Evolutionary conservation across 2,888 invertebrate species (phyloP).

Genomic region (Chironomus riparius): DNA sequence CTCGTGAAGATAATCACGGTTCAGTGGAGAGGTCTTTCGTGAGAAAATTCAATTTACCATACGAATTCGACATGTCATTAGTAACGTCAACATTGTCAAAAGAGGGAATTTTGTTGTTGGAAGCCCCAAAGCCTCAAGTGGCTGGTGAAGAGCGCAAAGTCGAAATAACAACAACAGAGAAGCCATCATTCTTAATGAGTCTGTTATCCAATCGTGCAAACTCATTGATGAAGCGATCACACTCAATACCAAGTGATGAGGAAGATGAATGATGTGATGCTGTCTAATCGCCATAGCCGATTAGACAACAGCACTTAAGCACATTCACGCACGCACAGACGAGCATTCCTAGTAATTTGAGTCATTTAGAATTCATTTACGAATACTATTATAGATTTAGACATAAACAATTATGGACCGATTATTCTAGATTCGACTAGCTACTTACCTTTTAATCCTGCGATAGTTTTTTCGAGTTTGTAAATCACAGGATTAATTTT

Average conservation of each 20-base stretch:
- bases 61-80: constrained; percentile 5
- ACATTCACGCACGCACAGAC: no score
- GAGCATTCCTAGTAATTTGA: no score
- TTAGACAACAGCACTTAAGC: not conserved
- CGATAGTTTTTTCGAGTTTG: no score
- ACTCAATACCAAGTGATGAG: constrained; percentile 18
- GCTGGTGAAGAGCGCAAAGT: not conserved
- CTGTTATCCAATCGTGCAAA: constrained; percentile 10
- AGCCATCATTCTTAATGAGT: constrained; percentile 14
- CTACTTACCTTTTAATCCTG: no score
- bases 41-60: constrained; percentile 16
- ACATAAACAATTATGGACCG: no score
- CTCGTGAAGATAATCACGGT: not conserved
- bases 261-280: constrained; percentile 18
- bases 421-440: no score
- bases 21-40: constrained; percentile 4
- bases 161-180: not conserved
- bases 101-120: constrained; percentile 3
- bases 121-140: constrained; percentile 1
- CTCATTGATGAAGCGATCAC: not conserved
- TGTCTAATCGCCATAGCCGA: constrained; percentile 1
- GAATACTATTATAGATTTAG: no score
- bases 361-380: no score
- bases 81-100: constrained; percentile 1
- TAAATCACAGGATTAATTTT: no score